Conservation (phyloP, 2,888 invertebrate species). For the Drosophila barbarae region DNA sequence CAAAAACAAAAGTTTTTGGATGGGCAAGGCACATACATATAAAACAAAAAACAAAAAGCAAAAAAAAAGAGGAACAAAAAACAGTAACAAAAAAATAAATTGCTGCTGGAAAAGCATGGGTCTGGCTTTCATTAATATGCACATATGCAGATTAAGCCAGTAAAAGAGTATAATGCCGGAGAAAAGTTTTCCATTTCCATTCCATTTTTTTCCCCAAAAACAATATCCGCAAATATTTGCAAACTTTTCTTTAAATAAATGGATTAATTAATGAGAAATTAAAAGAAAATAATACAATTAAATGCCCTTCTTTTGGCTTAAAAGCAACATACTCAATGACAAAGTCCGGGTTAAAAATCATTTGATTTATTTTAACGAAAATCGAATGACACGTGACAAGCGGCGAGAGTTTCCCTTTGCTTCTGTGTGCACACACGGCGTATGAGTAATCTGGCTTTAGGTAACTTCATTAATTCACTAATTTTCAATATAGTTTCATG, state of each 20-base stretch:
- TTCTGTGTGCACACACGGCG: background rate
- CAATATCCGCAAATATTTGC: background rate
- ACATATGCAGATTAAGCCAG: slow-evolving; percentile 71
- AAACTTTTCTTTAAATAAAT: background rate
- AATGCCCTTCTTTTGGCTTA: slow-evolving; percentile 27
- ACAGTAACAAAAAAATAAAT: background rate
- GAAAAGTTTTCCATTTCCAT: slow-evolving; percentile 9
- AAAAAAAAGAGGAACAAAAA: background rate
- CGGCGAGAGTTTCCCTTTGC: background rate
- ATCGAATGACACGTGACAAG: background rate
- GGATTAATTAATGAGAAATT: background rate
- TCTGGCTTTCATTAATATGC: slow-evolving; percentile 63
- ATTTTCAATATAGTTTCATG: background rate
- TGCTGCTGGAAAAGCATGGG: slow-evolving; percentile 5
- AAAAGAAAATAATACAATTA: background rate
- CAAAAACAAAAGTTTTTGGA: slow-evolving; percentile 27
- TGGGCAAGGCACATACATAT: background rate
- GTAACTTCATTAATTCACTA: background rate
- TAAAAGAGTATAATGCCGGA: slow-evolving; percentile 45
- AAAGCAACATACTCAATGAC: slow-evolving; percentile 10
- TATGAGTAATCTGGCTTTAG: background rate
- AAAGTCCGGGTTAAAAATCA: slow-evolving; percentile 67
- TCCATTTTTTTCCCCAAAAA: background rate
- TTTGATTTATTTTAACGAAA: slow-evolving; percentile 63
- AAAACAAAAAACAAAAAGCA: background rate